These are phyloP conservation scores for Rhynchonema sp. DNA, from an alignment of 2,888 invertebrate genomes.

Conservation along the genomic window DNA sequence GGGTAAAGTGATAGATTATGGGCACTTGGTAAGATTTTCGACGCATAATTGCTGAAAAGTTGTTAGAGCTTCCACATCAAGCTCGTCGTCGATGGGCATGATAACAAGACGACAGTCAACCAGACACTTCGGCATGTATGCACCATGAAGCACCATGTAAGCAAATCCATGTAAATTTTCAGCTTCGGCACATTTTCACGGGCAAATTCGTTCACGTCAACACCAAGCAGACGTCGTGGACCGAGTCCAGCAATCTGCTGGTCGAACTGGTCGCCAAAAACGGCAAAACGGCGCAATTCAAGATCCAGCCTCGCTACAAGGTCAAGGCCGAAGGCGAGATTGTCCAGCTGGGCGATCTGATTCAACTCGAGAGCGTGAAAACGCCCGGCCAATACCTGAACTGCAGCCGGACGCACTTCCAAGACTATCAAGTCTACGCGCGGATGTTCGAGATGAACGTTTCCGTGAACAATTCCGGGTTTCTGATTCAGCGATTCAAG, in stretches of 20 bases:
- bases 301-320: constrained; percentile 30
- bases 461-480: neutral
- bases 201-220: constrained; percentile 28
- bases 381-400: constrained; percentile 27
- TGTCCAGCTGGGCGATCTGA: constrained; percentile 28
- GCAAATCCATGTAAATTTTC: too few relatives aligned
- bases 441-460: neutral
- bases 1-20: too few relatives aligned
- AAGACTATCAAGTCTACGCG: too few relatives aligned
- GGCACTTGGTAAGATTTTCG: too few relatives aligned
- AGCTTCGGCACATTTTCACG: constrained; percentile 27
- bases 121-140: too few relatives aligned
- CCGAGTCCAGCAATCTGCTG: constrained; percentile 29
- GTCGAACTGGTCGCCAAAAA: constrained; percentile 28
- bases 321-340: constrained; percentile 31
- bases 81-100: too few relatives aligned
- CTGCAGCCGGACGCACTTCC: constrained; percentile 23
- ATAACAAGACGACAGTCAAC: too few relatives aligned
- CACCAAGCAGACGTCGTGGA: constrained; percentile 26
- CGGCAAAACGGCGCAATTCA: constrained; percentile 28
- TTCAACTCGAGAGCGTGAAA: constrained; percentile 29
- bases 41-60: too few relatives aligned
- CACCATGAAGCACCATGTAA: too few relatives aligned
- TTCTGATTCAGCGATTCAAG: neutral
- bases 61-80: too few relatives aligned